Evolutionary conservation across 2,888 invertebrate species (phyloP), one percentile per base, ranked within the genome.

Genomic region (Drosophila nr. perissopoda): DNA sequence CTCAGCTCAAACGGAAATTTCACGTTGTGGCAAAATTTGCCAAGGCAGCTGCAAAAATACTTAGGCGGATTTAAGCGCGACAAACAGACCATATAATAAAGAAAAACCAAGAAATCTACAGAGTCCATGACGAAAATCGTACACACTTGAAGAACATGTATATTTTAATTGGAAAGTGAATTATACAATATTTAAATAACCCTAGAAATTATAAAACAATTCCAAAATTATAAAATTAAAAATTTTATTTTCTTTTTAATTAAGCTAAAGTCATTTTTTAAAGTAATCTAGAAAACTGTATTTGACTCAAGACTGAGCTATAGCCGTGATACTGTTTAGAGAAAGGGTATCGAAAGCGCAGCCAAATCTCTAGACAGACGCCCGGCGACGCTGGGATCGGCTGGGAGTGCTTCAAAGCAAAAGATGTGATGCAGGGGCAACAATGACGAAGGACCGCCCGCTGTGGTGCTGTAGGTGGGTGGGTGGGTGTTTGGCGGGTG

Each of bases 1-100:
- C 87, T 90, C 90, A 90, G 87, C 87, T 82, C 71, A 84, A 87
- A 90, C 85, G 85, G 89, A 90, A 90, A 90, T 76, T 79, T 74
- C 69, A 79, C 82, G 79, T 79, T 82, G 87, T 76, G 83, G 81
- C 78, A 78, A 69, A 79, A 71, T 82, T 82, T 70, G 69, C 78
- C 73, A 75, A 75, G 72, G 51, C 81, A 80, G 78, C 82, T 81
- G 67, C 67, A 72, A 72, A 84, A 90, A 90, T 87, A 88, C 87
- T 87, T 87, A 78, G 87, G 77, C 81, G 89, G 90, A 87, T 90
- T 87, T 88, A 72, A 87, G 76, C 83, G 87, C 89, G 90, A 83
- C 90, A 90, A 87, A 79, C 88, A 81, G 70, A 73, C 69, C 70
- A 69, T 33, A 52, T 54, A 59, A 61, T 48, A 74, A 61, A 38